Conservation (phyloP, 2,888 invertebrate species). For the Tipula lateralis region DNA sequence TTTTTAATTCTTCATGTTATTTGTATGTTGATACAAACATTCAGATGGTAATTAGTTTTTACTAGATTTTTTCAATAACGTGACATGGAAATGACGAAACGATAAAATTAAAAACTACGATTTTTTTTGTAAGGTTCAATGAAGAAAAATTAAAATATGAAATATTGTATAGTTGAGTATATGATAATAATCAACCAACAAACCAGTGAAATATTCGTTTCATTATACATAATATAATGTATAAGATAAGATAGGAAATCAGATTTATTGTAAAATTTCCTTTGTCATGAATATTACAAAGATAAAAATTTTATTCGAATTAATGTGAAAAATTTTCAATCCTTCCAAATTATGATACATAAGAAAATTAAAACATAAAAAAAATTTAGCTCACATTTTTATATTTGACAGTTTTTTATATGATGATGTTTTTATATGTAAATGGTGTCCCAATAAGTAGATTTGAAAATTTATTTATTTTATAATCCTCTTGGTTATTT, state of each 20-base stretch:
- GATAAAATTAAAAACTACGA: neutral
- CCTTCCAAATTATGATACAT: neutral
- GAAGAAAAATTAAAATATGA: neutral
- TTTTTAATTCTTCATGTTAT: neutral
- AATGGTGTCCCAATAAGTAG: too few relatives aligned
- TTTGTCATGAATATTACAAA: neutral
- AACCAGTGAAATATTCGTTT: neutral
- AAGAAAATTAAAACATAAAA: neutral
- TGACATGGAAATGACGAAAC: neutral
- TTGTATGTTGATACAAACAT: neutral
- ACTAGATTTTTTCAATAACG: neutral
- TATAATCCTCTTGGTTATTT: too few relatives aligned
- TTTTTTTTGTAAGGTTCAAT: neutral
- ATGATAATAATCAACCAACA: neutral
- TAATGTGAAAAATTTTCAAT: neutral
- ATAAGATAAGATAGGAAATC: neutral
- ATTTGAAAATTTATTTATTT: too few relatives aligned
- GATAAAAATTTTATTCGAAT: neutral
- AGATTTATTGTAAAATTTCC: neutral
- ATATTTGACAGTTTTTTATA: neutral
- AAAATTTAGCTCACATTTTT: neutral
- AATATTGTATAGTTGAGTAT: neutral
- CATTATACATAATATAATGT: too few relatives aligned
- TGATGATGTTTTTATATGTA: neutral
- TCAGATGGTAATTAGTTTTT: neutral